Percentiles rank a stretch among this genome's conserved stretches.
These are phyloP conservation scores for Drosophila pseudotakahashii DNA, from an alignment of 2,888 invertebrate genomes.

Conservation along the genomic window DNA sequence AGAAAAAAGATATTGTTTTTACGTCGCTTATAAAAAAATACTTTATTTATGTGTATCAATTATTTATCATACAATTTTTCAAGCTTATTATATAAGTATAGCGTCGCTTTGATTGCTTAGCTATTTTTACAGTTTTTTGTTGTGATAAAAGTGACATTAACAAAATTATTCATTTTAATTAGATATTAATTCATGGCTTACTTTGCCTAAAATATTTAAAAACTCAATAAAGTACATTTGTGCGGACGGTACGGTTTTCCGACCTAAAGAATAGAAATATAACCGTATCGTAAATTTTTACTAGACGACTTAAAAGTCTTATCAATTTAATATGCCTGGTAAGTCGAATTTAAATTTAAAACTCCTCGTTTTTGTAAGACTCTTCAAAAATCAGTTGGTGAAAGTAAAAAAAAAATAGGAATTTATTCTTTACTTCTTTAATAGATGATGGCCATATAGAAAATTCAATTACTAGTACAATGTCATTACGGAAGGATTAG, in stretches of 20 bases:
- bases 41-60: slow-evolving; percentile 4
- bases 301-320: background rate
- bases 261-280: slow-evolving; percentile 2
- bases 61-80: slow-evolving; percentile 2
- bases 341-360: background rate
- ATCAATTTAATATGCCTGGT: background rate
- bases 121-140: slow-evolving; percentile 7
- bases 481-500: no score
- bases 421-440: no score
- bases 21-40: slow-evolving; percentile 2
- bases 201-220: slow-evolving; percentile 18
- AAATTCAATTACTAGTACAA: no score
- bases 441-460: no score
- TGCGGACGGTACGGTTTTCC: slow-evolving; percentile 9
- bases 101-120: slow-evolving; percentile 6
- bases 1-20: slow-evolving; percentile 15
- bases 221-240: slow-evolving; percentile 12
- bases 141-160: slow-evolving; percentile 6
- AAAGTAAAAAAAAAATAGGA: no score
- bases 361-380: no score
- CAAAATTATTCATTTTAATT: slow-evolving; percentile 6
- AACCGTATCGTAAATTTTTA: background rate
- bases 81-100: slow-evolving; percentile 3
- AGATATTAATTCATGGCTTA: slow-evolving; percentile 3
- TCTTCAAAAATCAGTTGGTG: no score